These are phyloP conservation scores for Cynopterus sphinx DNA, from an alignment of 2,797 vertebrate genomes.

Conservation along the genomic window DNA sequence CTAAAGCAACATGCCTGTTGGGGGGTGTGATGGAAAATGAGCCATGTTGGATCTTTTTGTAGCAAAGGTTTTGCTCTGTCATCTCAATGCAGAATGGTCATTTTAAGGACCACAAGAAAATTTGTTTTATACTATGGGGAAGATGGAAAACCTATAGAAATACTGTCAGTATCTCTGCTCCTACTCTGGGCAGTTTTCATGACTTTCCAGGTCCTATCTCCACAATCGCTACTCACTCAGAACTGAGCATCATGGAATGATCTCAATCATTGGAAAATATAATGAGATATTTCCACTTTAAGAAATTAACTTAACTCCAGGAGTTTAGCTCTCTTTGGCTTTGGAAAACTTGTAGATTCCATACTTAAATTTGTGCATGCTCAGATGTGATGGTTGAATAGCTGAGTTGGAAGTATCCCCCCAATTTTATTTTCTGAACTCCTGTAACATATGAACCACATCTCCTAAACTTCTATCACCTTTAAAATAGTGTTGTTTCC, in stretches of 20 bases:
- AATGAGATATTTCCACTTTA: not conserved
- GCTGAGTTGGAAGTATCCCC: not conserved
- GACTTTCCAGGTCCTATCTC: not conserved
- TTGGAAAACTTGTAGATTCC: not conserved
- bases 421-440: not conserved
- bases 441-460: not conserved
- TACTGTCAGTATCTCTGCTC: not conserved
- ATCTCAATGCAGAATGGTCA: not conserved
- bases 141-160: not conserved
- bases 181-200: not conserved
- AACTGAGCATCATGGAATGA: not conserved
- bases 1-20: not conserved
- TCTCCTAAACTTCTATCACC: not conserved
- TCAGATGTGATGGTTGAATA: not conserved
- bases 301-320: not conserved
- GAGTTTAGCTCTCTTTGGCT: not conserved
- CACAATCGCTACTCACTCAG: not conserved
- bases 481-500: not conserved
- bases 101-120: not conserved
- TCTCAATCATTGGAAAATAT: not conserved
- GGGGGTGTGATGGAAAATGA: not conserved
- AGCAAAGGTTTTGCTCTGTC: not conserved
- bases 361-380: not conserved
- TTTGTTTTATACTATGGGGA: not conserved
- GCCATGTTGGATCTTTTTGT: not conserved